Base-by-base conservation (phyloP, 2,888 invertebrate species). In the Phalangium opilio region DNA sequence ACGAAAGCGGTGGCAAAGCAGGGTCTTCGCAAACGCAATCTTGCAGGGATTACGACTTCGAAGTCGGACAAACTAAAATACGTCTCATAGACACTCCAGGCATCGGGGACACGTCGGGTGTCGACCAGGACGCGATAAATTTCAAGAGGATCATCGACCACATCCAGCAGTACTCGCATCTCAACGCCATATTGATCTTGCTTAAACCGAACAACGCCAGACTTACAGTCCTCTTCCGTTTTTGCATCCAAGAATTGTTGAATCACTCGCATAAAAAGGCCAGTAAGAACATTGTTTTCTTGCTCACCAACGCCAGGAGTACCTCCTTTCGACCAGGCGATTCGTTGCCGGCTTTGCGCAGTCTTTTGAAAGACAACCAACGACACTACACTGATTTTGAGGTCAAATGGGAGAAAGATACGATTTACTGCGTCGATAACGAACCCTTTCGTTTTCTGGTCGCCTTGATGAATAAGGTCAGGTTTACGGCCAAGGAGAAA, bases 31-130 rank as follows among this genome's bases (percentile, higher is more conserved):
- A 27, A 8, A 27, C 27, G 27, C 27, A 8, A 27, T 27, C 5
- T 8, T 27, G 27, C 27, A 4, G 27, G 8, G 27, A 27, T 8
- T 27, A 27, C 27, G 27, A 27, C 8, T 27, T 27, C 27, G 8
- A 27, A 7, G 27, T 20, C 15, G 41, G 43, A 7, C 39, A 48
- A n/a, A 20, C 21, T n/a, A 8, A 12, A 20, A 12, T 53, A 4
- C 49, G 54, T 1, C 38, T 60, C 18, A 57, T 59, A 34, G 59
- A 59, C 47, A 59, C 58, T 4, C 59, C 60, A 10, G 59, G 59
- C 5, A 48, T 59, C 12, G 58, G 56, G 14, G 59, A 59, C 44
- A 51, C 52, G 3, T 19, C 48, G 1, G 60, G 60, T 2, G 12
- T 51, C 7, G 53, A 53, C 8, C 48, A 55, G 39, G 59, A 59